Evolutionary conservation across 2,113 vertebrate species (phyloP), one percentile per base, ranked within the genome.

Genomic region (Paradoxurus hermaphroditus): DNA sequence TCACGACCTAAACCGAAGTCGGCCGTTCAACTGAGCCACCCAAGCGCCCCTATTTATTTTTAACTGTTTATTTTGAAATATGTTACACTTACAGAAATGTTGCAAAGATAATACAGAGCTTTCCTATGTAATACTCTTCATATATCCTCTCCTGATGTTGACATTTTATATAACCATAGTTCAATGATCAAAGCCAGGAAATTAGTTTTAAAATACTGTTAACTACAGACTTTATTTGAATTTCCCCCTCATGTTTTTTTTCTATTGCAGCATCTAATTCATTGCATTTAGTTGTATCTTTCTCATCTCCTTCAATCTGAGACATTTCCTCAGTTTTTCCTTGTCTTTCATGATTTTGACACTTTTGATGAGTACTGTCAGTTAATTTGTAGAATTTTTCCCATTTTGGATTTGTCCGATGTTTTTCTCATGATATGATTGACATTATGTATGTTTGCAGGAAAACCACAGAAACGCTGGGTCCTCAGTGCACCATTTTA

Each of bases 341-440:
- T 90, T 86, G n/a, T 94, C 67, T 95, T 89, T 95, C 21, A 36
- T 83, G 56, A 94, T n/a, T 5, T 82, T 87, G 75, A 73, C 39
- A 51, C 16, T 96, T 95, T 86, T 89, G 67, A 90, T 93, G 77
- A 88, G 21, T 91, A 77, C 41, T 91, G 18, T 53, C 18, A 78
- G n/a, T 97, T 95, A 94, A 90, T 93, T 95, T 85, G 36, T 94
- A 87, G 36, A 94, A 39, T 84, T 79, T 86, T 51, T 91, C 72
- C 96, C 59, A 90, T 84, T 96, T 89, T 90, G 79, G 31, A 11
- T 46, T 97, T 90, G 51, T 78, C 56, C 89, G n/a, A 34, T 91
- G 18, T 67, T 96, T 94, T 94, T 86, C 65, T 91, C 18, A 36
- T 73, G 46, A 84, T 94, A 87, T 84, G 41, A 39, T 77, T 62